Evolutionary conservation across 2,113 vertebrate species (phyloP).

Genomic region (Menidia beryllina): DNA sequence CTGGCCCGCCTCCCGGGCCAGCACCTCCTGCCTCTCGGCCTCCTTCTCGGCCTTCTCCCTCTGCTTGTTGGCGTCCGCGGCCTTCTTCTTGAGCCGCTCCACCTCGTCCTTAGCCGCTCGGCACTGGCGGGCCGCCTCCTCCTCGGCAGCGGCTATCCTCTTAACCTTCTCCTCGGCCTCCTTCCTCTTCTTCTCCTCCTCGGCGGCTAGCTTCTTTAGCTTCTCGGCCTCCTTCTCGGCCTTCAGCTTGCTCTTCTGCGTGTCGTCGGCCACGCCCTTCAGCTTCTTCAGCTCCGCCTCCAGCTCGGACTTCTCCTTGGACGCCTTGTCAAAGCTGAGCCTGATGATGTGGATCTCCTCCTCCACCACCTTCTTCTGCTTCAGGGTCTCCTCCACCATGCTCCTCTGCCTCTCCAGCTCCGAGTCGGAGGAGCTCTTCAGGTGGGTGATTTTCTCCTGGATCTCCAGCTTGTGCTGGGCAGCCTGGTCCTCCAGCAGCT

Average conservation of each 20-base stretch:
- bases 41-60: constrained; percentile 89
- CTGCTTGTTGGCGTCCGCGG: constrained; percentile 87
- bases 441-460: constrained; percentile 89
- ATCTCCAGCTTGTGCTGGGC: constrained; percentile 94
- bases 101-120: constrained; percentile 91
- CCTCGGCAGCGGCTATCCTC: constrained; percentile 87
- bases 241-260: constrained; percentile 88
- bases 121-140: constrained; percentile 90
- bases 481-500: constrained; percentile 92
- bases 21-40: constrained; percentile 87
- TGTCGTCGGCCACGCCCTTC: constrained; percentile 87
- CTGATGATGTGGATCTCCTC: constrained; percentile 93
- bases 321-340: constrained; percentile 89
- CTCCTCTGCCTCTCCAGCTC: constrained; percentile 91
- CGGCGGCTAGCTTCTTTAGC: constrained; percentile 86
- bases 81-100: constrained; percentile 87
- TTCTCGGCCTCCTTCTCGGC: constrained; percentile 89
- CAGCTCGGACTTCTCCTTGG: constrained; percentile 87
- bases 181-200: constrained; percentile 89
- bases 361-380: constrained; percentile 90
- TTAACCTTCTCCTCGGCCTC: constrained; percentile 93
- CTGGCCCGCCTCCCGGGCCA: constrained; percentile 91
- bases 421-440: constrained; percentile 87
- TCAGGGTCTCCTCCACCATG: constrained; percentile 90
- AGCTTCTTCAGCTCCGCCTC: constrained; percentile 91